Evolutionary conservation across 2,888 invertebrate species (phyloP).

Genomic region (Dynastes grantii): DNA sequence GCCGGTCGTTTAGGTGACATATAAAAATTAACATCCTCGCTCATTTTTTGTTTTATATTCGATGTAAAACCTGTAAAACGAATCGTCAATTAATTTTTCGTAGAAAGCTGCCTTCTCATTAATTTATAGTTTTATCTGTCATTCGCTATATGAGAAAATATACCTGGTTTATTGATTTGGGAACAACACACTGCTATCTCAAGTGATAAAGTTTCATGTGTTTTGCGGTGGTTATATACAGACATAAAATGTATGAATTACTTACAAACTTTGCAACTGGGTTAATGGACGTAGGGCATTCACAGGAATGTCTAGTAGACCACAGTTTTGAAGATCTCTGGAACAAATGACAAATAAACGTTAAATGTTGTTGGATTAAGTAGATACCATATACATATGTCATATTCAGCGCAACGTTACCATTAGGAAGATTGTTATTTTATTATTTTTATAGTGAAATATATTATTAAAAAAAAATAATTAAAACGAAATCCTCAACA

Average conservation of each 20-base stretch:
- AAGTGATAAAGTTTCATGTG: conserved; percentile 13
- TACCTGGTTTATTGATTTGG: conserved; percentile 13
- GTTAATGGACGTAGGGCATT: conserved; percentile 72
- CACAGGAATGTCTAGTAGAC: conserved; percentile 73
- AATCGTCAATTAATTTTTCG: too few species aligned
- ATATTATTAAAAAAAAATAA: too few species aligned
- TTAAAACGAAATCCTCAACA: too few species aligned
- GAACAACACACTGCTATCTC: conserved; percentile 26
- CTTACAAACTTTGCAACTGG: conserved; percentile 77
- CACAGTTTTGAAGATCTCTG: conserved; percentile 77
- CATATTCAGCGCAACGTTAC: too few species aligned
- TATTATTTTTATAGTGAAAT: too few species aligned
- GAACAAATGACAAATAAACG: conserved; percentile 57
- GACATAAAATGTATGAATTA: conserved; percentile 58
- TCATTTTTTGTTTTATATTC: neutral
- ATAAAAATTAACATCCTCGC: neutral
- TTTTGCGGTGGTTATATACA: neutral
- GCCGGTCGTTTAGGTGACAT: neutral
- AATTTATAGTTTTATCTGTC: neutral
- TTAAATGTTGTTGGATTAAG: conserved; percentile 5
- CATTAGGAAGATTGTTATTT: too few species aligned
- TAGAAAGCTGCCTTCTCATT: too few species aligned
- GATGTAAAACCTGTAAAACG: conserved; percentile 1
- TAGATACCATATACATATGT: too few species aligned
- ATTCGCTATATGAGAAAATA: conserved; percentile 34